These are phyloP conservation scores for Tokudaia muenninki DNA, from an alignment of 2,797 vertebrate species.

Conservation along the genomic window DNA sequence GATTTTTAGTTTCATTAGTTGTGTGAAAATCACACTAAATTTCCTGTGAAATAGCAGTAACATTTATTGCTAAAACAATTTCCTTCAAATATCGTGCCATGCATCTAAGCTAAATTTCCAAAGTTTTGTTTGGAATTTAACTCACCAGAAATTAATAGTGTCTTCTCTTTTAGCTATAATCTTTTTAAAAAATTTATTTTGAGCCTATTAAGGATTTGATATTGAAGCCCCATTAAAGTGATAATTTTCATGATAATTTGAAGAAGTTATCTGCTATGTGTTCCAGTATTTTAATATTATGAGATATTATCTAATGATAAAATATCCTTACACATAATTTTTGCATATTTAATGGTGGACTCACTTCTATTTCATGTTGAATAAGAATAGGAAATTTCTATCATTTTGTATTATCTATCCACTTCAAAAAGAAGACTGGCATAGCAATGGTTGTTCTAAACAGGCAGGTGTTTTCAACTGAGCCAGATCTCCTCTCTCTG, in stretches of 20 bases:
- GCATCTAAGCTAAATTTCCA: constrained; percentile 63
- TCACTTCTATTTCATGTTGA: not conserved
- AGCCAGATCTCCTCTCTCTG: not conserved
- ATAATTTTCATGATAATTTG: constrained; percentile 80
- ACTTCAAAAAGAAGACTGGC: not conserved
- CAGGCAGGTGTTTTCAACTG: not conserved
- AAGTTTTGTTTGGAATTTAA: constrained; percentile 66
- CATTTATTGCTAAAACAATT: constrained; percentile 74
- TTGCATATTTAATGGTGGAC: not conserved
- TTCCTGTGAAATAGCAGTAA: constrained; percentile 2
- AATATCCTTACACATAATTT: constrained; percentile 69
- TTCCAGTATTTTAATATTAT: constrained; percentile 79
- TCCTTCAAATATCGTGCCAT: constrained; percentile 45
- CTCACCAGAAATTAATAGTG: constrained; percentile 71
- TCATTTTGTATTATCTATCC: not conserved
- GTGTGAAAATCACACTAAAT: constrained; percentile 61
- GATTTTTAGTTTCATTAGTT: constrained; percentile 47
- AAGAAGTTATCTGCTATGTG: constrained; percentile 70
- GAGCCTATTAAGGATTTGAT: constrained; percentile 4
- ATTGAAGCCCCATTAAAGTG: constrained; percentile 70
- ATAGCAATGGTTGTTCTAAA: too few species aligned
- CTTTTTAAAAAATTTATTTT: constrained; percentile 49
- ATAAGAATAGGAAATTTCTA: not conserved
- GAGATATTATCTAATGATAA: constrained; percentile 79
- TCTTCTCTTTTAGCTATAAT: constrained; percentile 72